Conservation (phyloP, 2,888 invertebrate species). For the Ophion ventricosus region DNA sequence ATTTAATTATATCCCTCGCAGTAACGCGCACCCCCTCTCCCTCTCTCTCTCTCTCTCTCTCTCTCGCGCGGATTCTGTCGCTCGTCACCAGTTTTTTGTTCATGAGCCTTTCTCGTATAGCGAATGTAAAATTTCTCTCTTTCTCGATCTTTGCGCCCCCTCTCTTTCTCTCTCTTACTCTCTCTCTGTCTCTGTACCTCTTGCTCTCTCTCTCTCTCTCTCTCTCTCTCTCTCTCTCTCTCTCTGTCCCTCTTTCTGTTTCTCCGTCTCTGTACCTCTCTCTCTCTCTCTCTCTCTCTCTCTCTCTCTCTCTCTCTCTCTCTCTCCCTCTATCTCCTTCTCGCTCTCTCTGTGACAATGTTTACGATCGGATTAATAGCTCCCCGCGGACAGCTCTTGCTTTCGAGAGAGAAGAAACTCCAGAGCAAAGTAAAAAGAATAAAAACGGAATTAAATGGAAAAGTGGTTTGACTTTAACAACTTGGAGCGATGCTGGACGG, state of each 20-base stretch:
- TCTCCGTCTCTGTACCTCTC: too few species aligned
- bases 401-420: conserved; percentile 30
- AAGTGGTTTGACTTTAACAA: conserved; percentile 58
- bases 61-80: conserved; percentile 3
- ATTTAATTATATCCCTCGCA: conserved; percentile 42
- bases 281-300: conserved; percentile 1
- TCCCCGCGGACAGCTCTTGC: conserved; percentile 20
- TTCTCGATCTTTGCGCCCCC: neutral
- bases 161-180: neutral
- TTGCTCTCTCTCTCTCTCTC: neutral
- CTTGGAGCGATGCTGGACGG: conserved; percentile 53
- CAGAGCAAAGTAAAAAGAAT: conserved; percentile 9
- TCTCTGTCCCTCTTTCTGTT: too few species aligned
- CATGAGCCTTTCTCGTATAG: conserved; percentile 43
- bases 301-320: neutral
- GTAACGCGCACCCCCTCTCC: conserved; percentile 15
- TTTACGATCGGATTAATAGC: conserved; percentile 62
- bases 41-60: neutral
- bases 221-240: neutral
- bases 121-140: conserved; percentile 34
- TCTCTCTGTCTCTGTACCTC: neutral
- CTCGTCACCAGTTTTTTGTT: conserved; percentile 54
- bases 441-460: conserved; percentile 18
- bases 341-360: conserved; percentile 42
- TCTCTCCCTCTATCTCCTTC: neutral